Percentiles rank a stretch among this genome's conserved stretches.
Evolutionary conservation across 2,113 vertebrate species (phyloP).

Genomic region (Centropristis striata): DNA sequence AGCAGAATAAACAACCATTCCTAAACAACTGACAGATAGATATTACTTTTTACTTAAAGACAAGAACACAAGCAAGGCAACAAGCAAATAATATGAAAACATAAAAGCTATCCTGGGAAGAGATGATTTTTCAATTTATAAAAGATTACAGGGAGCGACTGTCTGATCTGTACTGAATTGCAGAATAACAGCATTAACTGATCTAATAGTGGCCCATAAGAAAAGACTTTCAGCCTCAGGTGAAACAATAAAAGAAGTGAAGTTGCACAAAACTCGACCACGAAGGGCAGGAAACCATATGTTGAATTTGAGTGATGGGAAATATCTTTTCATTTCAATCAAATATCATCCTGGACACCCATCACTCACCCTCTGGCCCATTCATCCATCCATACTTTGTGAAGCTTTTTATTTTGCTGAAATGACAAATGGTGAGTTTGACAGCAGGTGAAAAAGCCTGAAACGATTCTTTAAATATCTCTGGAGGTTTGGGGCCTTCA

Average conservation of each 20-base stretch:
- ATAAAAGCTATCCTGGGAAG: neutral
- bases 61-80: neutral
- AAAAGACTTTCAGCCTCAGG: conserved; percentile 1
- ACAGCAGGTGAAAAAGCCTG: conserved; percentile 4
- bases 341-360: conserved; percentile 35
- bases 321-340: conserved; percentile 28
- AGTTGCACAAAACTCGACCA: neutral
- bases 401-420: conserved; percentile 18
- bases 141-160: neutral
- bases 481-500: neutral
- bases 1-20: neutral
- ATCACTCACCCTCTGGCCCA: conserved; percentile 50
- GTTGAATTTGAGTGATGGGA: conserved; percentile 38
- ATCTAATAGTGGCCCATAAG: neutral
- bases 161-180: neutral
- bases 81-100: neutral
- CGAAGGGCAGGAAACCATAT: neutral
- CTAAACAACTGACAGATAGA: neutral
- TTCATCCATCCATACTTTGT: conserved; percentile 2
- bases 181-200: neutral
- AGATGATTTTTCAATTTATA: neutral
- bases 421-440: conserved; percentile 40
- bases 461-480: conserved; percentile 10
- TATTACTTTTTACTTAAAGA: neutral
- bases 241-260: neutral